Evolutionary conservation across 1,140 invertebrate genomes (phyloP), one percentile per base, ranked within the genome.

Genomic region (Palaemon carinicauda): DNA sequence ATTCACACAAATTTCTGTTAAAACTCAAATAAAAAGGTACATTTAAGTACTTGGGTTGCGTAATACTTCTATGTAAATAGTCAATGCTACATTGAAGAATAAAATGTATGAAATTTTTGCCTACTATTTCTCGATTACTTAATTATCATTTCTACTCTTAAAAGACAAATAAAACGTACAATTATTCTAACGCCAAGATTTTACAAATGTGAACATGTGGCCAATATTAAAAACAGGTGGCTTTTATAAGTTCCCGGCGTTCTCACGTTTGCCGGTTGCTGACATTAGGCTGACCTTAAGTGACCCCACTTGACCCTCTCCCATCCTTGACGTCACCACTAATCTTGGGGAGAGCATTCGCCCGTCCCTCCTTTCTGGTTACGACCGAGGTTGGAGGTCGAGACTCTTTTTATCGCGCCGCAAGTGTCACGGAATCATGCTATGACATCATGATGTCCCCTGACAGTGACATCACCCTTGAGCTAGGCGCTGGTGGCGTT

Each of bases 341-440:
- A 69, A 69, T 27, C 65, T 3, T 21, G 65, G 65, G 17, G 65
- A 24, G 15, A 24, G 65, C 24, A 69, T 41, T 41, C 41, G 7
- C 7, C 41, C 41, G 41, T 41, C 41, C 41, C 41, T 41, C 65
- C 24, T 31, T 69, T 31, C 29, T 69, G 65, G 24, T 27, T 24
- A 31, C 65, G 29, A 14, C 24, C 65, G 12, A 29, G 65, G 65
- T 24, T 69, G 24, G 65, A 69, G 65, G 65, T 69, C 65, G 29
- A 21, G 65, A 69, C 41, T 41, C 65, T 69, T 69, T n/a, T 69
- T 69, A 69, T 69, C 65, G 65, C 65, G 65, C 65, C 24, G 29
- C 29, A 69, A 69, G 65, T 69, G 65, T 69, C 65, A 69, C 65
- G 65, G 17, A 69, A 69, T 69, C 65, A 69, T 69, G 65, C 21